A percentile compares a stretch with the other conserved stretches of the same genome.
Conservation (phyloP, 2,888 invertebrate species). For the Drosophila tanythrix region DNA sequence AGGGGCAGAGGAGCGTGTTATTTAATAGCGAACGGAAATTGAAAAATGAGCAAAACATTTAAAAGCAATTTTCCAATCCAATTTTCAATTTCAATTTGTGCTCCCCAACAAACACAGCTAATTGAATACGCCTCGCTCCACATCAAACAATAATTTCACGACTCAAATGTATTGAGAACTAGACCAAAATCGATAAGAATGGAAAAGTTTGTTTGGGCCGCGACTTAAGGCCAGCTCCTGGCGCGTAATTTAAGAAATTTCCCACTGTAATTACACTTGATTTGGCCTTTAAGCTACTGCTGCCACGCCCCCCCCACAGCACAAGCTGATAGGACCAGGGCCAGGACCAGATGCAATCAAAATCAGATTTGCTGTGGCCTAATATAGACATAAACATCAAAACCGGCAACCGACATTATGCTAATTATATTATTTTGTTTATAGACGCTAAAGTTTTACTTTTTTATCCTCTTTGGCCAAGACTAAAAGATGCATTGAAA, state of each 20-base stretch:
- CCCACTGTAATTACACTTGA: constrained; percentile 9
- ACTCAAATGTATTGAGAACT: constrained; percentile 4
- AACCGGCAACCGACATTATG: constrained; percentile 45
- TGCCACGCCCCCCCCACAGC: constrained; percentile 15
- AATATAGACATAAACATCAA: constrained; percentile 39
- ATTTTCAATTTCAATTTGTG: constrained; percentile 30
- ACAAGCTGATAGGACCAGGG: neutral
- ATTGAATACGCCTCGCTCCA: constrained; percentile 40
- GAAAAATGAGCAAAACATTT: constrained; percentile 41
- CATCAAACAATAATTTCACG: constrained; percentile 3
- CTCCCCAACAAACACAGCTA: constrained; percentile 32
- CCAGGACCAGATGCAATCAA: constrained; percentile 39
- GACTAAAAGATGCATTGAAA: neutral
- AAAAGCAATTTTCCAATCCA: constrained; percentile 35
- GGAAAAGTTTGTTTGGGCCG: neutral
- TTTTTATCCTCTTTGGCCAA: constrained; percentile 11
- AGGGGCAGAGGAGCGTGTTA: constrained; percentile 22
- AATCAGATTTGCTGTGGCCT: constrained; percentile 47
- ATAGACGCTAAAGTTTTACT: constrained; percentile 25
- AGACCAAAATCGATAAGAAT: constrained; percentile 22
- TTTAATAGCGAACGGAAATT: constrained; percentile 50
- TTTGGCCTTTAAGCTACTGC: constrained; percentile 10
- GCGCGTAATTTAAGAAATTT: neutral
- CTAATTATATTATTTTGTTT: constrained; percentile 63
- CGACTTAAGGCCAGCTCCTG: constrained; percentile 1